Base-by-base conservation (phyloP, 37 sponge, comb jelly and placozoan genomes). In the Cladorhizidae sp. region DNA sequence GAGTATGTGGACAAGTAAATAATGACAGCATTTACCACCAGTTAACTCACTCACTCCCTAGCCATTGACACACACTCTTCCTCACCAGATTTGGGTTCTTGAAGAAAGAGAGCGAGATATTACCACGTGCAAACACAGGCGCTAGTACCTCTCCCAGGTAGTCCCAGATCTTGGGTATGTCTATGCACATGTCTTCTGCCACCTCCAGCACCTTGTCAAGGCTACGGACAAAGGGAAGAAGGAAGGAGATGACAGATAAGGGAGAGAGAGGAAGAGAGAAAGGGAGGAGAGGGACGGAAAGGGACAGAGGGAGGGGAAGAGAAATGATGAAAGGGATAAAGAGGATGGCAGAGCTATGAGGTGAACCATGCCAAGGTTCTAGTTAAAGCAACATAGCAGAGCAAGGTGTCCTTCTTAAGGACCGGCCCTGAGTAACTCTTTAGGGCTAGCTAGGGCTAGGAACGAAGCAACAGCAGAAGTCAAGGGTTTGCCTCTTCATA, bases 141-240 rank as follows among this genome's bases (percentile, higher is more conserved):
- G 78, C 32, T 40, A 86, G 61, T 20, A 81, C 40, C 67, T 77
- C 79, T 0, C 77, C 85, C 26, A 91, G 39, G 74, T 90, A 92
- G 67, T 81, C 70, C 89, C 89, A 94, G 43, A 94, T 41, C 67
- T 69, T 68, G 33, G 95, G 95, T 22, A 94, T 55, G 35, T 94
- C 93, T 39, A 83, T 76, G 55, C 67, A 82, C 7, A 88, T 67
- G 67, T 94, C 92, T 12, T 91, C 89, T 64, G 89, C 78, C 76
- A 39, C 49, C 62, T 94, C 92, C 50, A 94, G 65, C 29, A 90
- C 56, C 25, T 86, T 68, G 6, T 80, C 57, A 45, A 78, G 36
- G 22, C 52, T 64, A 67, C 11, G 18, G 25, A 29, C 28, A 75
- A 11, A 31, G 62, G 32, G 62, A 6, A 31, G 38, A 21, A 75